phyloP scores from a whole-genome alignment of 2,113 vertebrate species.

The human region GRCh38 chr5:36367501-36368000 shows the following conservation, averaged over 20 bases:
- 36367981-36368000: background rate
- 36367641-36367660: background rate
- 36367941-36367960: background rate
- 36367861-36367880: background rate
- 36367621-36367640: background rate
- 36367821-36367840: background rate
- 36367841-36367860: background rate
- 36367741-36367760: background rate
- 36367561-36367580: background rate
- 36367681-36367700: background rate
- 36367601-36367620: background rate
- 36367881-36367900: background rate
- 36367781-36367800: background rate
- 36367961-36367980: background rate
- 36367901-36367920: background rate
- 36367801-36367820: background rate
- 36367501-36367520: background rate
- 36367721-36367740: background rate
- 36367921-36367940: background rate
- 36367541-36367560: background rate
- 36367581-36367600: background rate
- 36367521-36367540: background rate
- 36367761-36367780: background rate
- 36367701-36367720: background rate
- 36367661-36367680: background rate